Evolutionary conservation across 2,797 vertebrate species (phyloP), one percentile per base, ranked within the genome.

Genomic region (Pseudochirops corinnae): DNA sequence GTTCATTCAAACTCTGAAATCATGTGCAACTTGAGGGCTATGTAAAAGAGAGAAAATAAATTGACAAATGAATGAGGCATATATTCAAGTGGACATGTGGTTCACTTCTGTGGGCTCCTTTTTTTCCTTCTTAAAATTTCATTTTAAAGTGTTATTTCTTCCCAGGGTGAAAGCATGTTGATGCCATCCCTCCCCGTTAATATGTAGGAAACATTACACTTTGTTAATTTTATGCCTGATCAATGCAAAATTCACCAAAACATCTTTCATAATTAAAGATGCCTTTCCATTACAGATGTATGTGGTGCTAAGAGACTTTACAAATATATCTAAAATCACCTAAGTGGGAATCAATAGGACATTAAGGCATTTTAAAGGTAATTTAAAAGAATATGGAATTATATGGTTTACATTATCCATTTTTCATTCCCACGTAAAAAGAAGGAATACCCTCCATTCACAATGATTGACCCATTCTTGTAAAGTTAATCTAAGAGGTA

Each of bases 321-420:
- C 95, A 95, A 96, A 94, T 95, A 97, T 9, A 95, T 97, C 95
- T 90, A 92, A 97, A 97, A 93, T 97, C 91, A 95, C 97, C 97
- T 94, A 91, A 96, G 97, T 96, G 96, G 92, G 52, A 92, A 82
- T 97, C 96, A 98, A 95, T 93, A 95, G 29, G 92, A 94, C 87
- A 93, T 96, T 93, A 97, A 97, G 98, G 96, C 97, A 97, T 96
- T 94, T 94, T 93, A 96, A 96, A 97, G 74, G 94, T 94, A 74
- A 98, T 94, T 97, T 96, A 94, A 98, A 96, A 95, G 93, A 91
- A 95, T 97, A 98, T 46, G 92, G 96, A 97, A 97, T 98, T 98
- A 98, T 95, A 58, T 93, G 97, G 94, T 97, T 97, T 90, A 96
- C 97, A 97, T 98, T 96, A 96, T 67, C 91, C 96, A 94, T 91